Base-by-base conservation (phyloP, 1,140 invertebrate genomes). In the Wiebesia pumilae region DNA sequence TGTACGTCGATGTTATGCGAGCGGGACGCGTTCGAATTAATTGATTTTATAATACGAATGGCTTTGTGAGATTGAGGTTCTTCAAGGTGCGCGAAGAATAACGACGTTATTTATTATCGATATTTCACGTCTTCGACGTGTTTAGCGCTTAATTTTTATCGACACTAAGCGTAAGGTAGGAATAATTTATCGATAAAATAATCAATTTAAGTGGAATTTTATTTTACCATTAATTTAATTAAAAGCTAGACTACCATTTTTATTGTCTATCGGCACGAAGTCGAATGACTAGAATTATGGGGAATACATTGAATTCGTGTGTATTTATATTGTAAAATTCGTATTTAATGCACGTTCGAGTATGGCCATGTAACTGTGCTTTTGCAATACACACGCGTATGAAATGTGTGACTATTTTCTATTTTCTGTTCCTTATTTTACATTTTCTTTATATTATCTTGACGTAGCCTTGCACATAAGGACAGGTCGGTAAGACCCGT, bases 31-130 rank as follows among this genome's bases (percentile, higher is more conserved):
- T 54, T 78, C 3, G n/a, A 78, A 78, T 78, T 78, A 78, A 78
- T 78, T 78, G 77, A 78, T 78, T 78, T 78, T 54, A 54, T 54
- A 54, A 78, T 78, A 54, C n/a, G 38, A 43, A 75, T 27, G 38
- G 71, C 21, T 38, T 43, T 33, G 27, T 43, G 71, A 12, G 71
- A 75, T 75, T 3, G 24, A 43, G 71, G 38, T 19, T 75, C 43
- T 43, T 43, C 38, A 21, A 75, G 27, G 16, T 24, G 7, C 71
- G 71, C 38, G 6, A 43, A 43, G 3, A 43, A 40, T 43, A 43
- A 3, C 14, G 9, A 7, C 33, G 43, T 78, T 78, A 54, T 78
- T 78, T 78, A 78, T 78, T 54, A 54, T 54, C 38, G 54, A 54
- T 51, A 78, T 54, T 78, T 78, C 47, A 78, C 33, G 47, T 78